Base-by-base conservation (phyloP, 2,797 vertebrate species). In the Lepus oiostolus region DNA sequence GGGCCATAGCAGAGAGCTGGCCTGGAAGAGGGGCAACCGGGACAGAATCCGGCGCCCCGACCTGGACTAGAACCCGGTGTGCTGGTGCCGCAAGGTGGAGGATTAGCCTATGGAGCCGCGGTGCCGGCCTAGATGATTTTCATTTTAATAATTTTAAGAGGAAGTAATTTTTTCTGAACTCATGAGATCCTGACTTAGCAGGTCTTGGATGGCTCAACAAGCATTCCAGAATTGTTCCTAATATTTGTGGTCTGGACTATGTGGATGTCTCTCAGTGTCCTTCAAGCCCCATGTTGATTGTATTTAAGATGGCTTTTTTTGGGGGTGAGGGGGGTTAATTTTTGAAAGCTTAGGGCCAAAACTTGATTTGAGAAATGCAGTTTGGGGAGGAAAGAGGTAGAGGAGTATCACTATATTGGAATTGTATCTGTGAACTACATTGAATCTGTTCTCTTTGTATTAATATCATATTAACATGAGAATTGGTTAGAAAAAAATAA, bases 341-440 rank as follows among this genome's bases (percentile, higher is more conserved):
- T 71, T 62, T 58, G 16, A 96, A 92, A 88, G 63, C 60, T 75
- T 60, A 14, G 67, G 84, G 22, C 26, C 28, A 84, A 67, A 91
- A 80, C 42, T 91, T 92, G 75, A 90, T 75, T 90, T 93, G 52
- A 42, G 35, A 87, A 93, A 60, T 89, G 52, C 42, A 93, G 4
- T 76, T 87, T 94, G 68, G 70, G 54, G 54, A 58, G 54, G 19
- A 58, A 7, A 58, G 54, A 58, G 19, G 54, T 58, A 58, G 54
- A 21, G 54, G 5, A 58, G 54, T 58, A 58, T 58, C 19, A 58
- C 19, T 16, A 16, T 58, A 58, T 58, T 58, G 19, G 54, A 16
- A 58, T 58, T 58, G 13, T 58, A 58, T 58, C 54, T 58, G 14
- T 58, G 19, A 58, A 58, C 13, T 58, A 21, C 54, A 16, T 58